Evolutionary conservation across 2,113 vertebrate genomes (phyloP), one percentile per base, ranked within the genome.

Genomic region (Megaleporinus macrocephalus): DNA sequence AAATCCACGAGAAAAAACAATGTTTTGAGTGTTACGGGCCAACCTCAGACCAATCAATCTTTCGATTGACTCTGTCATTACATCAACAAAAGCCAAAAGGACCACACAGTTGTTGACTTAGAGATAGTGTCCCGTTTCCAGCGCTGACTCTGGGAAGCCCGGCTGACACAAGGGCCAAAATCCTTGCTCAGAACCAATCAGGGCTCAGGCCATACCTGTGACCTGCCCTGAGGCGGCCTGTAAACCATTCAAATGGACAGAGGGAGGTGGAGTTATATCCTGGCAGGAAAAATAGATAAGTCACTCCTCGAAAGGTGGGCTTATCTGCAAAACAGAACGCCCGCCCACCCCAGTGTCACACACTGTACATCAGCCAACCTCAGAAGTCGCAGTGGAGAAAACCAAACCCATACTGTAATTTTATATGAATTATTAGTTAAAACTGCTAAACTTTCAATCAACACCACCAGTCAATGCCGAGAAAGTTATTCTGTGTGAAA

Each of bases 221-320:
- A 93, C 91, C 89, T 79, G 85, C 80, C 88, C 29, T 20, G 88
- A 81, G 82, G 84, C 79, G 14, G 88, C 81, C 89, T 55, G 87
- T 81, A 73, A 91, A 87, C 73, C 57, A 49, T 73, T 88, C 73
- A 81, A 83, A 33, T 18, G 87, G 76, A 75, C 33, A 71, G 86
- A 68, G 29, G 88, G 79, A 79, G 88, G 77, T 70, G 61, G 41
- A 73, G 86, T 79, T 88, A 84, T 30, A 79, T 91, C 88, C 83
- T 84, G 88, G 87, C 92, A 93, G 26, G 89, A 92, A 87, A 92
- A 90, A 93, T 92, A 93, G 85, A 94, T 88, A 93, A 93, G 80
- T 74, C 72, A 89, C 55, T 91, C 62, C n/a, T 82, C 92, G 93
- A 85, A 63, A 87, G 81, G 87, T 87, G 69, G 84, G 84, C 59